Conservation (phyloP, 2,113 vertebrate genomes). For the Pelecanoides urinatrix region DNA sequence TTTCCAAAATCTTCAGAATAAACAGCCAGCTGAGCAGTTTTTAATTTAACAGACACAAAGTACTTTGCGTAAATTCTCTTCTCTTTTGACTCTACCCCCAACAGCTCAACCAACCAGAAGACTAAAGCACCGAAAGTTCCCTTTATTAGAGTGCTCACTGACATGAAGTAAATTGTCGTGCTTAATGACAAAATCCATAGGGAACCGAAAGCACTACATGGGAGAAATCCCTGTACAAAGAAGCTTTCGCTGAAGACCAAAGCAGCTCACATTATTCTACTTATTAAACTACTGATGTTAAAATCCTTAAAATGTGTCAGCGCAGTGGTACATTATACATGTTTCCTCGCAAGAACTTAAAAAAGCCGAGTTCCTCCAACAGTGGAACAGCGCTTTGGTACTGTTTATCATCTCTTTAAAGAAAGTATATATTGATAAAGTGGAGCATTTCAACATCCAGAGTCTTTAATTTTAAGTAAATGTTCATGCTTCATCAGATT, state of each 20-base stretch:
- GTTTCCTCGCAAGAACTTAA: not conserved
- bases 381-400: not conserved
- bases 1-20: not conserved
- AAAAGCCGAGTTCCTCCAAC: not conserved
- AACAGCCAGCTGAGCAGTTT: not conserved
- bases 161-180: not conserved
- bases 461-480: not conserved
- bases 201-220: not conserved
- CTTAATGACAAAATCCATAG: constrained; percentile 10
- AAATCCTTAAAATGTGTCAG: not conserved
- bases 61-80: not conserved
- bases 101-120: not conserved
- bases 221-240: not conserved
- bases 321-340: not conserved
- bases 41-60: not conserved
- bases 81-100: not conserved
- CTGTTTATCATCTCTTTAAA: not conserved
- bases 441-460: not conserved
- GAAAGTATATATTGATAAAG: not conserved
- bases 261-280: not conserved
- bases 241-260: not conserved
- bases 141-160: not conserved
- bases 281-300: not conserved
- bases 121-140: not conserved
- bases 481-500: not conserved